phyloP scores from a whole-genome alignment of 2,888 invertebrate species.

The Acronicta aceris region DNA sequence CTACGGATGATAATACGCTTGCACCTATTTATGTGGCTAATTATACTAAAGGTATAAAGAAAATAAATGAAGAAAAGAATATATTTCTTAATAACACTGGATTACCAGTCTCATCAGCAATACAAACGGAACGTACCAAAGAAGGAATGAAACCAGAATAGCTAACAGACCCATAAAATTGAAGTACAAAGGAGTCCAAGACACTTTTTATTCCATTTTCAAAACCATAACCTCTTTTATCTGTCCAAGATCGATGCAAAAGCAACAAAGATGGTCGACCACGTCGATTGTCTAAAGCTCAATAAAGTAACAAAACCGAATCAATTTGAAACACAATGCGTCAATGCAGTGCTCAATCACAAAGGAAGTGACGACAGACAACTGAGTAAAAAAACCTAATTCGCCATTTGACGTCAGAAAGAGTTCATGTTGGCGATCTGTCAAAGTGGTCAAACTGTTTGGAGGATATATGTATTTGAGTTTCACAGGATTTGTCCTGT shows the following conservation, averaged over 20 bases:
- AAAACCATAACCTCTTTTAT: slow-evolving; percentile 54
- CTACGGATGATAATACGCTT: slow-evolving; percentile 31
- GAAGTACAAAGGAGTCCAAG: slow-evolving; percentile 27
- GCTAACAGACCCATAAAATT: slow-evolving; percentile 16
- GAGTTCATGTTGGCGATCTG: slow-evolving; percentile 87
- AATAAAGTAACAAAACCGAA: slow-evolving; percentile 80
- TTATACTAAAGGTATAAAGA: slow-evolving; percentile 15
- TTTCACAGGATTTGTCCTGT: slow-evolving; percentile 28
- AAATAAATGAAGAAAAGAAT: too few relatives aligned
- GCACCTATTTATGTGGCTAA: slow-evolving; percentile 45
- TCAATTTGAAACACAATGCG: slow-evolving; percentile 73
- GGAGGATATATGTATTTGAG: slow-evolving; percentile 31
- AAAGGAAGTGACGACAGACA: slow-evolving; percentile 88
- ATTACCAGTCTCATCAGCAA: background rate
- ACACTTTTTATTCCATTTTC: slow-evolving; percentile 33
- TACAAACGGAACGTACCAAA: slow-evolving; percentile 6
- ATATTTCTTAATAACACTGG: too few relatives aligned
- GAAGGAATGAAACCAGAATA: slow-evolving; percentile 16
- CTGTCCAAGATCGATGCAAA: slow-evolving; percentile 47
- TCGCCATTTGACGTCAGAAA: slow-evolving; percentile 86
- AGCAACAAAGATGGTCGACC: slow-evolving; percentile 50
- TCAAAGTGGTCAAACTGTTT: slow-evolving; percentile 85
- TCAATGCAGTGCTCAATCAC: slow-evolving; percentile 84
- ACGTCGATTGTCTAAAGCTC: slow-evolving; percentile 63
- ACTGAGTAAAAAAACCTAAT: slow-evolving; percentile 86